Percentiles rank a stretch among this genome's conserved stretches.
These are phyloP conservation scores for Nannoperca australis DNA, from an alignment of 2,797 vertebrate species.

Conservation along the genomic window DNA sequence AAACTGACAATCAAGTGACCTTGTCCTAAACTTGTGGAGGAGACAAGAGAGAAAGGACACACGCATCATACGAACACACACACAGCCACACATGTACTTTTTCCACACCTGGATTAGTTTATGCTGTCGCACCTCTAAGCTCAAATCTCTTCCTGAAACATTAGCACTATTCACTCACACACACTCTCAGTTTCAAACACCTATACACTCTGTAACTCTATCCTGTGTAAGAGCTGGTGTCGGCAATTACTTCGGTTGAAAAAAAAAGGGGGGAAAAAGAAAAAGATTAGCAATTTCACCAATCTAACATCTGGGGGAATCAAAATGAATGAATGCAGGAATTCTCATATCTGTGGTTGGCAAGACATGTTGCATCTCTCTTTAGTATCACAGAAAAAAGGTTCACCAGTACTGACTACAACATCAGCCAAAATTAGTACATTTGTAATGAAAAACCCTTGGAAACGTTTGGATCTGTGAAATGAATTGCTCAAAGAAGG, in stretches of 20 bases:
- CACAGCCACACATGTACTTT: slow-evolving; percentile 31
- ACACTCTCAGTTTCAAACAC: slow-evolving; percentile 26
- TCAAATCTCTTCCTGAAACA: slow-evolving; percentile 58
- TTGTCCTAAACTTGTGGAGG: slow-evolving; percentile 40
- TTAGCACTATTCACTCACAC: slow-evolving; percentile 51
- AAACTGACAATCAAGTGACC: slow-evolving; percentile 44
- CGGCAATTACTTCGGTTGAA: slow-evolving; percentile 47
- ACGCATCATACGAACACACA: slow-evolving; percentile 11
- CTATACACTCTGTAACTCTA: slow-evolving; percentile 55
- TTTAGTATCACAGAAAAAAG: background rate
- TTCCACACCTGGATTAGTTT: slow-evolving; percentile 78
- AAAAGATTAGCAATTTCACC: slow-evolving; percentile 25
- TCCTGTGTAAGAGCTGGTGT: slow-evolving; percentile 32
- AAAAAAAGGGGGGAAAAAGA: background rate
- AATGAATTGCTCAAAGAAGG: slow-evolving; percentile 25
- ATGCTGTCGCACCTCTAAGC: slow-evolving; percentile 47
- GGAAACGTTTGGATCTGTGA: slow-evolving; percentile 9
- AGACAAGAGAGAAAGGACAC: slow-evolving; percentile 17
- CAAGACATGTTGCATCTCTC: slow-evolving; percentile 17
- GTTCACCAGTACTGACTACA: slow-evolving; percentile 13
- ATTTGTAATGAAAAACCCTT: slow-evolving; percentile 26
- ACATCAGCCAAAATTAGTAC: slow-evolving; percentile 15
- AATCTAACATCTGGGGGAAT: slow-evolving; percentile 37
- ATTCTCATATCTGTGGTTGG: slow-evolving; percentile 7
- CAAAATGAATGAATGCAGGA: slow-evolving; percentile 17